Percentiles rank a stretch among this genome's conserved stretches.
These are phyloP conservation scores for Morus bassanus DNA, from an alignment of 2,797 vertebrate species.

Conservation along the genomic window DNA sequence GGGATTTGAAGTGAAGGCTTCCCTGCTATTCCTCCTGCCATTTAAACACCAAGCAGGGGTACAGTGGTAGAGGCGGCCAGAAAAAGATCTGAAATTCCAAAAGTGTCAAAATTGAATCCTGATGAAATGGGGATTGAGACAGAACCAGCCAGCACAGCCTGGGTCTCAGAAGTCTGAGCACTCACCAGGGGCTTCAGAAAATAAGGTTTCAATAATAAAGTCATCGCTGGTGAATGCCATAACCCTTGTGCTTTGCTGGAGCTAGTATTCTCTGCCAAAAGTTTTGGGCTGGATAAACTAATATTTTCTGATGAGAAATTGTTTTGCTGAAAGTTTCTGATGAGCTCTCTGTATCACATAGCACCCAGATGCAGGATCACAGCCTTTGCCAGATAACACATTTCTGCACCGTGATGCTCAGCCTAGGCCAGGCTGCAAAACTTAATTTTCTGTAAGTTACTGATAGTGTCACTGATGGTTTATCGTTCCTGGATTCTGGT, in stretches of 20 bases:
- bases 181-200: not conserved
- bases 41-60: not conserved
- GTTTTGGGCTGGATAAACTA: not conserved
- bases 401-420: not conserved
- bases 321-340: not conserved
- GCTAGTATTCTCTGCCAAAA: not conserved
- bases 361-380: not conserved
- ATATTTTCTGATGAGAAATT: not conserved
- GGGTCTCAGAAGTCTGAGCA: not conserved
- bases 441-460: not conserved
- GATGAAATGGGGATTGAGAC: not conserved
- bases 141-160: not conserved
- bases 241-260: not conserved
- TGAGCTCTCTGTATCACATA: not conserved
- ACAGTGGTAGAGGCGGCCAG: not conserved
- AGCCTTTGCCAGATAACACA: not conserved
- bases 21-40: conserved; percentile 3
- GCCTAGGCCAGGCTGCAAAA: not conserved
- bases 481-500: not conserved
- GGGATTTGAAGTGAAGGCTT: conserved; percentile 8
- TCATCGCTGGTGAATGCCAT: not conserved
- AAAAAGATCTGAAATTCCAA: conserved; percentile 25
- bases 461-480: not conserved
- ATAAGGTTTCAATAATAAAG: not conserved
- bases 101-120: conserved; percentile 4